phyloP scores from a whole-genome alignment of 2,888 invertebrate genomes.

The Blastobasis lacticolella region DNA sequence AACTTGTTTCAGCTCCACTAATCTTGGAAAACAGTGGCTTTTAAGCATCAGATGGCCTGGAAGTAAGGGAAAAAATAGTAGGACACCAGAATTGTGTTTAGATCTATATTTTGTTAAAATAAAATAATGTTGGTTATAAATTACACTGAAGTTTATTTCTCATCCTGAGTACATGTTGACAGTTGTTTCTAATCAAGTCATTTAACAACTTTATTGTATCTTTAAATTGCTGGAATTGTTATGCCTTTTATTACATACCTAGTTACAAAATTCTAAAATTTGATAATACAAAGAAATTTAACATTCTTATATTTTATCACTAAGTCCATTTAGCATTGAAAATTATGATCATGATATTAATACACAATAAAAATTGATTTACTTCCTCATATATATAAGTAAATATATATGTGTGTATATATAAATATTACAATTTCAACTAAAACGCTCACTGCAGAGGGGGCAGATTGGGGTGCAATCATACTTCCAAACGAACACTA shows the following conservation, averaged over 20 bases:
- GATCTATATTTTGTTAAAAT: slow-evolving; percentile 8
- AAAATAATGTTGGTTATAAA: slow-evolving; percentile 56
- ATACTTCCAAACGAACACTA: slow-evolving; percentile 70
- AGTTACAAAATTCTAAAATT: slow-evolving; percentile 65
- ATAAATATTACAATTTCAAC: slow-evolving; percentile 63
- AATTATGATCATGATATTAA: slow-evolving; percentile 63
- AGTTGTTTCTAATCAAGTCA: slow-evolving; percentile 49
- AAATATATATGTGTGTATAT: slow-evolving; percentile 31
- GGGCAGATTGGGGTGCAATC: slow-evolving; percentile 55
- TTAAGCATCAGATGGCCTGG: slow-evolving; percentile 10
- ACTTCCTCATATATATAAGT: slow-evolving; percentile 41
- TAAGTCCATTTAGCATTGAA: slow-evolving; percentile 69
- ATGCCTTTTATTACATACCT: slow-evolving; percentile 42
- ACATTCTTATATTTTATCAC: slow-evolving; percentile 66
- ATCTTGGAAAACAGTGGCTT: slow-evolving; percentile 58
- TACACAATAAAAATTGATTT: slow-evolving; percentile 69
- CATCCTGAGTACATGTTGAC: slow-evolving; percentile 70
- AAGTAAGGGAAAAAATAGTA: slow-evolving; percentile 1
- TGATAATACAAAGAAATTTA: slow-evolving; percentile 68
- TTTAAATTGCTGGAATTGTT: slow-evolving; percentile 44
- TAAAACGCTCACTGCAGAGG: slow-evolving; percentile 56
- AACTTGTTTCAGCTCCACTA: slow-evolving; percentile 50
- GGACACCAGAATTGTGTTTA: neutral
- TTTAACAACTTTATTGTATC: slow-evolving; percentile 61
- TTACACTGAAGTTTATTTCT: slow-evolving; percentile 75